These are phyloP conservation scores for Fringilla coelebs DNA, from an alignment of 2,797 vertebrate genomes.

Conservation along the genomic window DNA sequence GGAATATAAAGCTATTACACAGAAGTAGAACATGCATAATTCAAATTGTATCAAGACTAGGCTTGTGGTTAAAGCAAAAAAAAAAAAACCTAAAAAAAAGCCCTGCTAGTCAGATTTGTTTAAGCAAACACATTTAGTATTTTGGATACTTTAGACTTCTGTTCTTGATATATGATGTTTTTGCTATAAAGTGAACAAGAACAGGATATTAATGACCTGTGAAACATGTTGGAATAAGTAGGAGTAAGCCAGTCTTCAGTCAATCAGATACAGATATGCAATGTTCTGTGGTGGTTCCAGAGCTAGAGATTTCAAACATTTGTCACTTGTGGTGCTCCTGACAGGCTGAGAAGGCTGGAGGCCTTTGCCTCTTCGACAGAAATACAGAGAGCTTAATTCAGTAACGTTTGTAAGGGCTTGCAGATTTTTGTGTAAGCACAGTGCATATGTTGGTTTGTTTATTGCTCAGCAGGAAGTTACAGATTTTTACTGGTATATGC, in stretches of 20 bases:
- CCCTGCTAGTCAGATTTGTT: neutral
- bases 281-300: neutral
- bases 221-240: neutral
- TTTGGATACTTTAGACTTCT: neutral
- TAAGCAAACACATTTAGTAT: neutral
- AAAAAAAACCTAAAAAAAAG: neutral
- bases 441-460: neutral
- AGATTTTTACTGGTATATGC: neutral
- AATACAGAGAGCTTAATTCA: neutral
- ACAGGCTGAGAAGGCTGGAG: neutral
- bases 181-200: neutral
- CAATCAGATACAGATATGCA: rapidly evolving
- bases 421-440: neutral
- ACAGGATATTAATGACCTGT: neutral
- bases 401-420: neutral
- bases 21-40: neutral
- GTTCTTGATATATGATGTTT: neutral
- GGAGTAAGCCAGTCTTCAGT: neutral
- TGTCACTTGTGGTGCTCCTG: neutral
- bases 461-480: neutral
- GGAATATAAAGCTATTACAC: neutral
- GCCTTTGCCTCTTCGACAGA: neutral
- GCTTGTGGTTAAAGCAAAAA: neutral
- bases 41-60: neutral
- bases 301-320: neutral